These are phyloP conservation scores for Boleophthalmus pectinirostris DNA, from an alignment of 2,113 vertebrate genomes.

Conservation along the genomic window DNA sequence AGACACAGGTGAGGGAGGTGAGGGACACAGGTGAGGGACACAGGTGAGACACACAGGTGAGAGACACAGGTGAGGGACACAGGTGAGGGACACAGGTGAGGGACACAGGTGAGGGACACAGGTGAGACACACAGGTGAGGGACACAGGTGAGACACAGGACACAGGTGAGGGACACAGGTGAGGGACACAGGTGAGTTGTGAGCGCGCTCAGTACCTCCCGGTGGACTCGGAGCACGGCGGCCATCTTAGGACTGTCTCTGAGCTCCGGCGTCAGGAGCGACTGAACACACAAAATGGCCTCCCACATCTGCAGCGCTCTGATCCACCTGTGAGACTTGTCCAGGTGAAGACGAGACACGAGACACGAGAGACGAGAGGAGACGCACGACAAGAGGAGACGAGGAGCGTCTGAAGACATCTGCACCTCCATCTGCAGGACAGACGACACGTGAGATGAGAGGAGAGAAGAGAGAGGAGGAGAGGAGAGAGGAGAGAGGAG, in stretches of 20 bases:
- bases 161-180: no score
- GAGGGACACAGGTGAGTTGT: no score
- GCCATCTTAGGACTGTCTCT: neutral
- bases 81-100: no score
- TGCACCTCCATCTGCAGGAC: neutral
- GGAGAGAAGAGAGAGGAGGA: no score
- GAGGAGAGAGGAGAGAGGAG: no score
- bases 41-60: no score
- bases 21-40: no score
- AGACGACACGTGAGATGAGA: neutral
- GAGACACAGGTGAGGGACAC: no score
- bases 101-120: no score
- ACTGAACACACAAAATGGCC: neutral
- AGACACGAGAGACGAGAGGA: neutral
- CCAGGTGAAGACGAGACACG: neutral
- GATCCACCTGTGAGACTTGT: neutral
- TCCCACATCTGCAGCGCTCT: neutral
- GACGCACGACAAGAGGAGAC: neutral
- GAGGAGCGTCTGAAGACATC: neutral
- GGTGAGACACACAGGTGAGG: no score
- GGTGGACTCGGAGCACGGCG: neutral
- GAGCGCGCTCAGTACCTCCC: neutral
- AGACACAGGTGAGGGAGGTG: no score
- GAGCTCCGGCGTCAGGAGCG: neutral
- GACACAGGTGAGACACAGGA: no score